Conservation (phyloP, 2,888 invertebrate species). For the Chamaedrilus cognettii region DNA sequence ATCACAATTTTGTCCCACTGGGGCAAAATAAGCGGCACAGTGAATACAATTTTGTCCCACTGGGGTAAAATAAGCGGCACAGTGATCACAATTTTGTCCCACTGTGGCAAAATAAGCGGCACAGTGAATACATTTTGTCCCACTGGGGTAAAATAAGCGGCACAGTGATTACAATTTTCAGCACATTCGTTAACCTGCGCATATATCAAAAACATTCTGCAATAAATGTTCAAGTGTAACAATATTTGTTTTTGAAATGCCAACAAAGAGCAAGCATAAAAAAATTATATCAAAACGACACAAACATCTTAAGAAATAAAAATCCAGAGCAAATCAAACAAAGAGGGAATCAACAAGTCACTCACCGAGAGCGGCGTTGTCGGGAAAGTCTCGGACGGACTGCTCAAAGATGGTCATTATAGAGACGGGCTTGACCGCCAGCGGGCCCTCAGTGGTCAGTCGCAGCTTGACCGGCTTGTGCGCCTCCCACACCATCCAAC, state of each 20-base stretch:
- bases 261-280: background rate
- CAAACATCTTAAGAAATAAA: background rate
- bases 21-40: too few species aligned
- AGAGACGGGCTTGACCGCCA: conserved; percentile 39
- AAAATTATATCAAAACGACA: background rate
- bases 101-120: too few species aligned
- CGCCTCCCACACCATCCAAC: conserved; percentile 6
- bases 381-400: conserved; percentile 42
- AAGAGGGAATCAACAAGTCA: conserved; percentile 1
- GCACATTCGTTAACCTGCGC: too few species aligned
- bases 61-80: too few species aligned
- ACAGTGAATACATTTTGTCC: too few species aligned
- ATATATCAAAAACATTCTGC: too few species aligned
- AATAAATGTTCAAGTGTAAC: too few species aligned
- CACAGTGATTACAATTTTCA: too few species aligned
- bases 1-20: too few species aligned
- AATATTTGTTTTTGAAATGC: background rate
- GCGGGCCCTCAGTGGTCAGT: conserved; percentile 3
- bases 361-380: conserved; percentile 46
- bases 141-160: too few species aligned
- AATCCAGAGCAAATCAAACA: background rate
- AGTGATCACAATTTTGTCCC: too few species aligned
- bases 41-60: too few species aligned
- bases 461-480: conserved; percentile 21
- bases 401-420: conserved; percentile 42